These are phyloP conservation scores for Syngnathus typhle DNA, from an alignment of 2,113 vertebrate species.

Conservation along the genomic window DNA sequence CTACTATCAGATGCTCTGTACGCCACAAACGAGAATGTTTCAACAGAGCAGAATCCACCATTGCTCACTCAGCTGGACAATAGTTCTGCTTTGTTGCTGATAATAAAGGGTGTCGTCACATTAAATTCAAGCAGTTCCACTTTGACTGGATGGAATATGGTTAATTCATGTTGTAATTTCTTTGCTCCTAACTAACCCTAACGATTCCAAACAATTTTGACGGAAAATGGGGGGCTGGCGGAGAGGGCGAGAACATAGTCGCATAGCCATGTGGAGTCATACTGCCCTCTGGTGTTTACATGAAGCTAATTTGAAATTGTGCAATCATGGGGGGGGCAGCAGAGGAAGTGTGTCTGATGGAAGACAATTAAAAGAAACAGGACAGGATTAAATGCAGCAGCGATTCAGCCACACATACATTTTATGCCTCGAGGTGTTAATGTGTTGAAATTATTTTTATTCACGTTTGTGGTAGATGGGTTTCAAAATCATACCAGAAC, in stretches of 20 bases:
- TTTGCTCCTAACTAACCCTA: not conserved
- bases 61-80: not conserved
- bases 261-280: slow-evolving; percentile 42
- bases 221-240: not conserved
- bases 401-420: not conserved
- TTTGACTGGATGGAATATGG: slow-evolving; percentile 1
- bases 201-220: not conserved
- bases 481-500: not conserved
- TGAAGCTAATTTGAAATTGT: not conserved
- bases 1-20: not conserved
- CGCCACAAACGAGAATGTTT: not conserved
- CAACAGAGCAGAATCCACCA: not conserved
- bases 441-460: not conserved
- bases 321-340: not conserved
- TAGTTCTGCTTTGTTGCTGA: not conserved
- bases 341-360: not conserved
- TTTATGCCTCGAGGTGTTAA: not conserved
- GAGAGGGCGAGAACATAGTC: slow-evolving; percentile 11
- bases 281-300: slow-evolving; percentile 54
- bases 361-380: not conserved
- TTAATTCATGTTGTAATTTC: not conserved
- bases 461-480: not conserved
- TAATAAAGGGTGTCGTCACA: not conserved
- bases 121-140: not conserved
- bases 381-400: not conserved